Conservation (phyloP, 2,888 invertebrate genomes). For the Synergus gifuensis region DNA sequence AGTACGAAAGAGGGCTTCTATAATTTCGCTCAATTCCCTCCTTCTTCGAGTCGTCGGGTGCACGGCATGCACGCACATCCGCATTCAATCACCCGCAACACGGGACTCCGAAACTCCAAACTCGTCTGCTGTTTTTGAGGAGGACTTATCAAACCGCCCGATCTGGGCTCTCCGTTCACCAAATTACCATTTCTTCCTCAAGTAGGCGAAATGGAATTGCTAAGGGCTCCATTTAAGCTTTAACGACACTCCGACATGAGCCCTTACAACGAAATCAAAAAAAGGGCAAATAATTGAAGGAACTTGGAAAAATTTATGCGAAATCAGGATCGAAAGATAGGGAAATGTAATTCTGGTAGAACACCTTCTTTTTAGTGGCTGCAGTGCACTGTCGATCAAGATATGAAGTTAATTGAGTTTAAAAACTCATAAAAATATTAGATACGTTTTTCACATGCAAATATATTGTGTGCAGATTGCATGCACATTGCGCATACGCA, state of each 20-base stretch:
- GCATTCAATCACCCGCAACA: conserved; percentile 70
- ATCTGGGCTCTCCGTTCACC: conserved; percentile 33
- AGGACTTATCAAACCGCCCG: conserved; percentile 37
- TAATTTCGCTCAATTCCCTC: conserved; percentile 72
- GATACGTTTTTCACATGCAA: background rate
- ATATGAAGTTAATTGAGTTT: conserved; percentile 1
- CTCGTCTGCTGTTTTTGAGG: conserved; percentile 46
- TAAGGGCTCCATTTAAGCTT: conserved; percentile 38
- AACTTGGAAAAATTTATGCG: conserved; percentile 16
- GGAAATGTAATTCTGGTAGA: background rate
- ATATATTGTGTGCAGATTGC: background rate
- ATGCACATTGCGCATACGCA: background rate
- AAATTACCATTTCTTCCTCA: conserved; percentile 40
- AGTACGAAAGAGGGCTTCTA: conserved; percentile 69
- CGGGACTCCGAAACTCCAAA: conserved; percentile 56
- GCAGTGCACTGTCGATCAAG: background rate
- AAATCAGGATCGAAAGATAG: conserved; percentile 3
- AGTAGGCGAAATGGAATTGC: conserved; percentile 40
- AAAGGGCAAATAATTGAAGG: background rate
- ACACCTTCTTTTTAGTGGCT: background rate
- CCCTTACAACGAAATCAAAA: conserved; percentile 14
- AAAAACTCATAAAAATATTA: conserved; percentile 2
- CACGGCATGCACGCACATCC: conserved; percentile 73
- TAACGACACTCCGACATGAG: conserved; percentile 41
- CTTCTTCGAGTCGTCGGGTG: conserved; percentile 61